Percentiles rank a stretch among this genome's conserved stretches.
These are phyloP conservation scores for Catalaphyllia jardinei DNA, from an alignment of 64 coral and sea anemone species.

Conservation along the genomic window DNA sequence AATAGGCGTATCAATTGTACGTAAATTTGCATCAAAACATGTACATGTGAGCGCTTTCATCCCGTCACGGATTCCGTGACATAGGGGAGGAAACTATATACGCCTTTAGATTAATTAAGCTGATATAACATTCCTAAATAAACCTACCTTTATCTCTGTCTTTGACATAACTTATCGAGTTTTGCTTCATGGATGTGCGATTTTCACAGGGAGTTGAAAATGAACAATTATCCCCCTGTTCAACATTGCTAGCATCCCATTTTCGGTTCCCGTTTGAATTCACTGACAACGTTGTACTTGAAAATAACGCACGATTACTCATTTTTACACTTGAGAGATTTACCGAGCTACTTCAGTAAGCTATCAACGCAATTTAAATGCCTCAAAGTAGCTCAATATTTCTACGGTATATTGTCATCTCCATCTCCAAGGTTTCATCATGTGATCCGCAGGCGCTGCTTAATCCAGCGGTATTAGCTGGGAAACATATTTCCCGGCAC, in stretches of 20 bases:
- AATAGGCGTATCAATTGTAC: too few species aligned
- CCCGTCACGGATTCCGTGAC: too few species aligned
- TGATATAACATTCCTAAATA: neutral
- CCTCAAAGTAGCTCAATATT: neutral
- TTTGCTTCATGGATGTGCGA: neutral
- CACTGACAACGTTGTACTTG: neutral
- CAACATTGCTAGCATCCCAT: neutral
- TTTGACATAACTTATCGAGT: neutral
- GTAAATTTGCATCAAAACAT: too few species aligned
- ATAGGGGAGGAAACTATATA: too few species aligned
- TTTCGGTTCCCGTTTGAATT: constrained; percentile 1
- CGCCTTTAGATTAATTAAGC: neutral
- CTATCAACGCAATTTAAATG: neutral
- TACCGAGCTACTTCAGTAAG: neutral
- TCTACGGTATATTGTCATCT: neutral
- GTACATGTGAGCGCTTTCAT: too few species aligned
- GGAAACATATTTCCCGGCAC: neutral
- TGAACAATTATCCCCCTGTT: neutral
- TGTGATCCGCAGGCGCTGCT: neutral
- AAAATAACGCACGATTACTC: neutral
- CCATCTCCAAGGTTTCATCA: neutral
- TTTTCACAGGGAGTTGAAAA: neutral
- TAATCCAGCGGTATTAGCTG: neutral
- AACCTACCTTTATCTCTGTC: neutral
- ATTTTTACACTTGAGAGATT: neutral